These are phyloP conservation scores for Dromas ardeola DNA, from an alignment of 2,113 vertebrate species.

Conservation along the genomic window DNA sequence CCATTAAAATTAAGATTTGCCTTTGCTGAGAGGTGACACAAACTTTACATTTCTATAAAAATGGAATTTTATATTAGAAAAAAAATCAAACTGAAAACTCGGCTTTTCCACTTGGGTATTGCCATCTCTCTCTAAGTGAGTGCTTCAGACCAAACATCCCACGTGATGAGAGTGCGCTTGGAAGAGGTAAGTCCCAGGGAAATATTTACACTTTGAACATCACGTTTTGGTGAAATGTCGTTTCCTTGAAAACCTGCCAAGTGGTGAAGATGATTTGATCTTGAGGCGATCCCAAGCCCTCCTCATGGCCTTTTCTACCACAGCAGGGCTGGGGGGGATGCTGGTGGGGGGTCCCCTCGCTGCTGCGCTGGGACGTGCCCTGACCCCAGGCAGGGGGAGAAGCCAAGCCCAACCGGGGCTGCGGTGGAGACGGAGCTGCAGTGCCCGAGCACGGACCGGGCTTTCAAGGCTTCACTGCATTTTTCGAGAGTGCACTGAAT, in stretches of 20 bases:
- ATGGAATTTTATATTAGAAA: not conserved
- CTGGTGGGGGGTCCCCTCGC: accelerated
- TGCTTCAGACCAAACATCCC: not conserved
- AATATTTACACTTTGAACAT: not conserved
- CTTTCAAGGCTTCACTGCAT: not conserved
- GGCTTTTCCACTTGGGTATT: not conserved
- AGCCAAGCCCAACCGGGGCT: not conserved
- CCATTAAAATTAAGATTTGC: not conserved
- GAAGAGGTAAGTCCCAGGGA: not conserved
- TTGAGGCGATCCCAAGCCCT: not conserved
- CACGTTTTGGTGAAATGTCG: not conserved
- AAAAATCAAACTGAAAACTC: not conserved
- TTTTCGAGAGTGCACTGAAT: not conserved
- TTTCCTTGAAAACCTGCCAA: not conserved
- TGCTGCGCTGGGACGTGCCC: accelerated
- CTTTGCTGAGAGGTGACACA: not conserved
- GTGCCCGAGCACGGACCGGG: accelerated
- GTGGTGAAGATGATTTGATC: not conserved
- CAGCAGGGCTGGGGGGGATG: not conserved
- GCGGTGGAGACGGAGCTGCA: accelerated
- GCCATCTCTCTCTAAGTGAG: not conserved
- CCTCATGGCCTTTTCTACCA: not conserved
- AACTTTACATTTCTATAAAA: not conserved
- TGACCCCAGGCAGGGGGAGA: not conserved
- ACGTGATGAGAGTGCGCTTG: accelerated